A percentile compares a stretch with the other conserved stretches of the same genome.
These are phyloP conservation scores for Conus ventricosus DNA, from an alignment of 1,140 invertebrate species.

Conservation along the genomic window DNA sequence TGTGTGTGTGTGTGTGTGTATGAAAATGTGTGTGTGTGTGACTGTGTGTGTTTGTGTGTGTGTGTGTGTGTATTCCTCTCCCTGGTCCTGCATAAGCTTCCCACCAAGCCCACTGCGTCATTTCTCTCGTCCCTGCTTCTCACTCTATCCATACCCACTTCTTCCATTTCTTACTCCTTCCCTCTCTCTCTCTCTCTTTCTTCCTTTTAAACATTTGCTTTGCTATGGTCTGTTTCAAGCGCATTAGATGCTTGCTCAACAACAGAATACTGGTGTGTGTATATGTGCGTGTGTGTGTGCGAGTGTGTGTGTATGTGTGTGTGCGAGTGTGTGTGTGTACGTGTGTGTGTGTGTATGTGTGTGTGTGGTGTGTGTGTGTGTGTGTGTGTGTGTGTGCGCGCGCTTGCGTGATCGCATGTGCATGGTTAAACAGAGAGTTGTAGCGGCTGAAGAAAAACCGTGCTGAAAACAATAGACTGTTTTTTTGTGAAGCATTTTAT, in stretches of 20 bases:
- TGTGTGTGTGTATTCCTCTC: no score
- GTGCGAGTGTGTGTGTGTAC: background rate
- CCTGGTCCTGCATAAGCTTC: no score
- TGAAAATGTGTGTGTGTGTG: no score
- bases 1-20: no score
- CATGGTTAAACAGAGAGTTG: background rate
- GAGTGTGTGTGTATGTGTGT: background rate
- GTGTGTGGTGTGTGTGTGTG: conserved; percentile 2
- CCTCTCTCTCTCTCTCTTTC: background rate
- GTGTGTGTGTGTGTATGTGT: background rate
- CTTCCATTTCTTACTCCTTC: background rate
- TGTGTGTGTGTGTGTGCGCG: background rate
- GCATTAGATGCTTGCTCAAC: background rate
- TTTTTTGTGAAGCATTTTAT: no score
- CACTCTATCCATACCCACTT: background rate
- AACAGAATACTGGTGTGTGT: background rate
- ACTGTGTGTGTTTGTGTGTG: no score
- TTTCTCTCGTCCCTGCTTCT: background rate
- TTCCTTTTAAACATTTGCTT: background rate
- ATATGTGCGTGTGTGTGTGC: no score
- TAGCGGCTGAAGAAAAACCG: no score
- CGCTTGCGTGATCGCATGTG: background rate
- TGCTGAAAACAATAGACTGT: no score
- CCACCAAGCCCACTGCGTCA: no score
- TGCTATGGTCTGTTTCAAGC: background rate